Base-by-base conservation (phyloP, 2,113 vertebrate genomes). In the Caretta caretta region DNA sequence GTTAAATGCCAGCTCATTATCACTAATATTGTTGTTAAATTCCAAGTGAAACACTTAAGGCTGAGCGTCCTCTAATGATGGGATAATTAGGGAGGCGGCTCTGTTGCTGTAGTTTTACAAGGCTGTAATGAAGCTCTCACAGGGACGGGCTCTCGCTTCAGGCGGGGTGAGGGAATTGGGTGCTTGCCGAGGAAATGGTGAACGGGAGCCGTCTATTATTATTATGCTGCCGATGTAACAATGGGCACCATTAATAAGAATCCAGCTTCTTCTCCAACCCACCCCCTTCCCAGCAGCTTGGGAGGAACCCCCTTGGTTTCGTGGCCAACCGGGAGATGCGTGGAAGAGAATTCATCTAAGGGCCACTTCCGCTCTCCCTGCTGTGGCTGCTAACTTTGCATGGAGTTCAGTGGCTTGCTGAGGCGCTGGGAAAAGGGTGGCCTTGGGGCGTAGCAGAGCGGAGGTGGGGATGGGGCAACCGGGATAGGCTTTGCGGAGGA, bases 321-420 rank as follows among this genome's bases (percentile, higher is more conserved):
- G 1, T 0, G 0, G 38, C 31, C 62, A 12, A 0, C 57, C 14
- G 0, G 10, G 56, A 11, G 48, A 53, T 35, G 0, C 1, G 29
- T 1, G 38, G 50, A 50, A 25, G 51, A 22, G 13, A 22, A 12
- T 5, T 4, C 20, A 35, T 65, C n/a, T 0, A 1, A 81, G 62
- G 10, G 2, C 12, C 0, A 0, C 19, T 42, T 22, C 50, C 10
- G 6, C n/a, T 38, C 42, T 46, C 72, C 42, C 10, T 46, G 72
- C 38, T 46, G 72, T 9, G 13, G 16, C 10, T 76, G 38, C 38
- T 5, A 10, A 38, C 72, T 75, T 12, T 12, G n/a, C 10, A 4
- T 22, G 42, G 72, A 13, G 24, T 42, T 25, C 38, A 13, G 59
- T 5, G 1, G 22, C 25, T 16, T 0, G 38, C 0, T 20, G 27